phyloP scores from a whole-genome alignment of 2,888 invertebrate species.

The Clanis bilineata region DNA sequence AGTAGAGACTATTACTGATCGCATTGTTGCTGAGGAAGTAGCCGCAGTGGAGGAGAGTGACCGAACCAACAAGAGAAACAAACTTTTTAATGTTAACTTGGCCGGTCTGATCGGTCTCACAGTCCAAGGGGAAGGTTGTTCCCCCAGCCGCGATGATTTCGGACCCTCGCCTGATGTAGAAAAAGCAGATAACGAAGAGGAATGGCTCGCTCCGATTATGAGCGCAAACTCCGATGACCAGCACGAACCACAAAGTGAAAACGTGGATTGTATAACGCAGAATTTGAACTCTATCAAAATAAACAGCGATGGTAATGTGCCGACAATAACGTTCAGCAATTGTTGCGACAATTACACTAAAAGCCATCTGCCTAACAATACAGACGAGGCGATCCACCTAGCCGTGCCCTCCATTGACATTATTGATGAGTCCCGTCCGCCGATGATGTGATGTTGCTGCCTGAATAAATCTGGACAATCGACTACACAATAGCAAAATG shows the following conservation, averaged over 20 bases:
- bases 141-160: constrained; percentile 54
- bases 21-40: constrained; percentile 57
- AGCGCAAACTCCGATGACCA: constrained; percentile 65
- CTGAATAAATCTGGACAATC: constrained; percentile 20
- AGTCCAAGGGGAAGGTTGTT: constrained; percentile 63
- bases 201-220: constrained; percentile 76
- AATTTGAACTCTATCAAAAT: constrained; percentile 61
- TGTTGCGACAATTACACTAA: constrained; percentile 65
- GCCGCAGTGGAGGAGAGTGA: constrained; percentile 40
- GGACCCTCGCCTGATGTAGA: constrained; percentile 58
- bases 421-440: constrained; percentile 72
- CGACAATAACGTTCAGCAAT: constrained; percentile 76
- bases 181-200: constrained; percentile 67
- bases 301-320: constrained; percentile 66
- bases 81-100: constrained; percentile 72
- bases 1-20: constrained; percentile 65
- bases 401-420: constrained; percentile 73
- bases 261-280: constrained; percentile 63
- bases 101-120: constrained; percentile 65
- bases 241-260: constrained; percentile 44
- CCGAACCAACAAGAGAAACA: constrained; percentile 41
- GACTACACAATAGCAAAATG: constrained; percentile 48
- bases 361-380: constrained; percentile 56
- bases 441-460: constrained; percentile 64
- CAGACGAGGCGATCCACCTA: constrained; percentile 63